phyloP scores from a whole-genome alignment of 2,113 vertebrate genomes.

The Tetrao urogallus region DNA sequence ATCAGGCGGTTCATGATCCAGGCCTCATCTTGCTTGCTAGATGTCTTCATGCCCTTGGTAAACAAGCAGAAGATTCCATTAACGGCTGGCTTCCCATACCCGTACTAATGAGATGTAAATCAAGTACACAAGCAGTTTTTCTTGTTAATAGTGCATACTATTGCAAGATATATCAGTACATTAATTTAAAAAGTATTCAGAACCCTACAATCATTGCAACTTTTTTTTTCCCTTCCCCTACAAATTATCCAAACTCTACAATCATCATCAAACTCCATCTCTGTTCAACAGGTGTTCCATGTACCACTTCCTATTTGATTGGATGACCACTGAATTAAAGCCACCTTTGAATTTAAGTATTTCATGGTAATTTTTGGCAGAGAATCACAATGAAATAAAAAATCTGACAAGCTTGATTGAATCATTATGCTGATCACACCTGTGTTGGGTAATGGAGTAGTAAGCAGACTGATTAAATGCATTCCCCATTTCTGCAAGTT shows the following conservation, averaged over 20 bases:
- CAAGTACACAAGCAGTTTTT: conserved; percentile 12
- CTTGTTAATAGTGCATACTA: conserved; percentile 61
- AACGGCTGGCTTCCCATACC: not conserved
- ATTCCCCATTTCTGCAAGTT: conserved; percentile 57
- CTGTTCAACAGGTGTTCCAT: conserved; percentile 47
- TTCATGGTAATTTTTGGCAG: conserved; percentile 51
- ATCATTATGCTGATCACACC: conserved; percentile 22
- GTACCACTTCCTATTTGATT: conserved; percentile 54
- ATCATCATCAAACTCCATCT: conserved; percentile 16
- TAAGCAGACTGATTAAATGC: conserved; percentile 48
- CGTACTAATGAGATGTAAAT: not conserved
- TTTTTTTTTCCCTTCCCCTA: conserved; percentile 47
- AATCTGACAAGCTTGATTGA: conserved; percentile 56
- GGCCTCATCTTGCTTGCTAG: conserved; percentile 92
- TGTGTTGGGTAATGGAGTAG: conserved; percentile 54
- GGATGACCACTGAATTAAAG: conserved; percentile 52
- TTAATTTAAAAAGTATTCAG: conserved; percentile 61
- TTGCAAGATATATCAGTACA: conserved; percentile 50
- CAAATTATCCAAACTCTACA: conserved; percentile 10
- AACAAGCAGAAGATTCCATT: conserved; percentile 48
- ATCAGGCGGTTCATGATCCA: conserved; percentile 97
- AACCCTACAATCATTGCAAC: conserved; percentile 30
- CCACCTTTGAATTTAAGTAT: conserved; percentile 31
- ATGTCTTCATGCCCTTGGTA: conserved; percentile 87
- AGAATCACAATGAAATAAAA: conserved; percentile 27